Evolutionary conservation across 2,888 invertebrate species (phyloP), one percentile per base, ranked within the genome.

Genomic region (Andrena minutula): DNA sequence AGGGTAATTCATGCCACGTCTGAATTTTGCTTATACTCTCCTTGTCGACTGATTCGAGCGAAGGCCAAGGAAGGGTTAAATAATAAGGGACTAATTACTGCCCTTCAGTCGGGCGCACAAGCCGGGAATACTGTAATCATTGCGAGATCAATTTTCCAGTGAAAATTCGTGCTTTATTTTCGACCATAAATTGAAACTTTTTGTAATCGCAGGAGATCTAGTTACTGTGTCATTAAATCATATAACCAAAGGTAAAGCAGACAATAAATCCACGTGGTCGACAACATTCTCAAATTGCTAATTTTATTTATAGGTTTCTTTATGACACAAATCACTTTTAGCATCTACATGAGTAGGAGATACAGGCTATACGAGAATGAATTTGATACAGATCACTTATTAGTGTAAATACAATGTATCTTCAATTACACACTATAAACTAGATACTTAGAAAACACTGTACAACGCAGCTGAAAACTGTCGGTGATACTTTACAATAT

Each of bases 401-500:
- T 92, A 92, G 89, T 92, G 93, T 93, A 93, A 93, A 93, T 94
- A 93, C 93, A 94, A 93, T 93, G 92, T 90, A 90, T 91, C 89
- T 90, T 93, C 93, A 93, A 92, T 93, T 94, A 94, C 93, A 93
- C 91, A 86, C 92, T 94, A 93, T 93, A 92, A 93, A 93, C 93
- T 94, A 94, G 92, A 94, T 93, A 94, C 93, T 93, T 93, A 94
- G 90, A 94, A 94, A 94, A 94, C 93, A 94, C 93, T 94, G 93
- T 94, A 94, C 93, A 94, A 92, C 92, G 93, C 93, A 93, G 93
- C 91, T 91, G 92, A 91, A 86, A 93, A 93, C 93, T 93, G 91
- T 93, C 92, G 90, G 90, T 90, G 91, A 92, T 93, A 93, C 93
- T 94, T 93, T 94, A 94, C 93, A 93, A 92, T 94, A 94, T 94